Evolutionary conservation across 2,113 vertebrate genomes (phyloP).

Genomic region (Manacus vitellinus): DNA sequence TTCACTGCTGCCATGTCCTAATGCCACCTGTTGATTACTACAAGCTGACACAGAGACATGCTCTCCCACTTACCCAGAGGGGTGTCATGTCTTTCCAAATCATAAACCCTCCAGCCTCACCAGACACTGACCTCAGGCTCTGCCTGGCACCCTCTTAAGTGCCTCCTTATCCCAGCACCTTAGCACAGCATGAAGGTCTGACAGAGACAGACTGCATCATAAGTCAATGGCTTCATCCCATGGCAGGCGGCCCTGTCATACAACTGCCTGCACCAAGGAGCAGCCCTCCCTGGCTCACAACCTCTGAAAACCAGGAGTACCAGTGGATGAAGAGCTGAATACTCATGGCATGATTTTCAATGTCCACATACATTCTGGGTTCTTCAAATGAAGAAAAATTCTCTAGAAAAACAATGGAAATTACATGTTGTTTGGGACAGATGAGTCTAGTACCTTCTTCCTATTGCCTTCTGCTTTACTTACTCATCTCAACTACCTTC

Average conservation of each 20-base stretch:
- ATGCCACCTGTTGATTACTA: background rate
- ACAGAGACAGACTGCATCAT: background rate
- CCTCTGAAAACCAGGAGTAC: slow-evolving; percentile 3
- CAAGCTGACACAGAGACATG: background rate
- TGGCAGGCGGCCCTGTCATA: rapidly evolving
- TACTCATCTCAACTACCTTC: background rate
- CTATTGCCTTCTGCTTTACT: background rate
- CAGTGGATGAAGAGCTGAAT: background rate
- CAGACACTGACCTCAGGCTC: background rate
- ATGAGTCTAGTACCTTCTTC: background rate
- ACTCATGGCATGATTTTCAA: background rate
- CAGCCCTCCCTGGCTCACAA: background rate
- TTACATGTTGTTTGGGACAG: background rate
- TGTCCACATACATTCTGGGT: background rate
- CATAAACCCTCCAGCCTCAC: background rate
- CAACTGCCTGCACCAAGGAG: rapidly evolving
- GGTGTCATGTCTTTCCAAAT: background rate
- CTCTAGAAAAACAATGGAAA: background rate
- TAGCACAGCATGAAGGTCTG: background rate
- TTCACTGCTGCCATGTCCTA: background rate
- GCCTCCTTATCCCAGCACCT: background rate
- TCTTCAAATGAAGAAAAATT: background rate
- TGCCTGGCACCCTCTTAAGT: background rate
- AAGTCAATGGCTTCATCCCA: background rate
- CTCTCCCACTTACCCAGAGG: background rate